Evolutionary conservation across 2,113 vertebrate species (phyloP), one percentile per base, ranked within the genome.

Genomic region (Myxocyprinus asiaticus): DNA sequence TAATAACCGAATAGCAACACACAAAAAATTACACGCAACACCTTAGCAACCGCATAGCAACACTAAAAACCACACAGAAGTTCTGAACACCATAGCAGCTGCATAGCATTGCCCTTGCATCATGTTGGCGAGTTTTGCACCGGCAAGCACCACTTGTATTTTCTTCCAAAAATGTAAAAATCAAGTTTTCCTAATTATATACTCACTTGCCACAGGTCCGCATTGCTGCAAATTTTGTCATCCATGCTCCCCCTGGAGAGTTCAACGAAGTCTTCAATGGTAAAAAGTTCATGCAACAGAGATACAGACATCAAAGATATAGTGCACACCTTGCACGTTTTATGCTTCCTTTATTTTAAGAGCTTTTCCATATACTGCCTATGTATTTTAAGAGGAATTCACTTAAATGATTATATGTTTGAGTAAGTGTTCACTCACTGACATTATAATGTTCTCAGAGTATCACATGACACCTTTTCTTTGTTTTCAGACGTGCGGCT

Each of bases 191-290:
- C 22, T 33, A 33, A 33, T 33, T 33, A 7, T 56, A 9, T 42
- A 69, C 5, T 65, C 4, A n/a, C n/a, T 70, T 12, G 33, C 76
- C 88, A 79, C 85, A 93, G 97, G 94, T 99, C 84, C 95, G 94
- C 74, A 95, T 99, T 89, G 95, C 96, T 87, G 94, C 95, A 78
- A 96, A 95, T 85, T 98, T 99, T 90, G 94, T 98, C 88, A 93
- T 94, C 84, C 95, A 98, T 83, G 94, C 97, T 81, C 97, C 97
- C 43, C 97, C 96, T 68, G 97, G 97, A 84, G 96, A 98, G 85
- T 98, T 98, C 87, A 98, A 97, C 85, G 96, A 98, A 92, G 96
- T 98, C 48, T 98, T 98, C 88, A 98, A 98, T 82, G 96, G 96
- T 98, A 70, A 95, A 89, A 59, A 9, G 12, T n/a, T 17, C 5